phyloP scores from a whole-genome alignment of 2,888 invertebrate species.

The Elysia crispata region DNA sequence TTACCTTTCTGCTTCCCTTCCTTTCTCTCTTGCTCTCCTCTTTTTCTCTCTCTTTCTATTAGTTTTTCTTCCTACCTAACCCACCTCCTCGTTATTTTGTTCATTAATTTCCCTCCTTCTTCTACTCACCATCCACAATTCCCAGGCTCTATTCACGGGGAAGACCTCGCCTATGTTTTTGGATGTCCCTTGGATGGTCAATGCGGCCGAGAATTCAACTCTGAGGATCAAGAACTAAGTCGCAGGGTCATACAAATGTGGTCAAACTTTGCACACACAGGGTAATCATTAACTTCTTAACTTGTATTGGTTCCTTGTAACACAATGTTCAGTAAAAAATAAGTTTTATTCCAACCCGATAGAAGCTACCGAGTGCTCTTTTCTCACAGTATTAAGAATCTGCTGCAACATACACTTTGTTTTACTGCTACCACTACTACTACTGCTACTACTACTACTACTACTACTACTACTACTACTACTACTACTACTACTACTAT shows the following conservation, averaged over 20 bases:
- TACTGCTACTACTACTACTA: slow-evolving; percentile 42
- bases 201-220: slow-evolving; percentile 49
- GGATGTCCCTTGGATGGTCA: slow-evolving; percentile 61
- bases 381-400: no score
- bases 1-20: not conserved
- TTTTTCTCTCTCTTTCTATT: no score
- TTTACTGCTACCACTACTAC: no score
- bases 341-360: no score
- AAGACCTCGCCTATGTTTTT: slow-evolving; percentile 63
- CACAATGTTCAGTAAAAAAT: no score
- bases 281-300: slow-evolving; percentile 29
- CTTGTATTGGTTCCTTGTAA: no score
- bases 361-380: no score
- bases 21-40: not conserved
- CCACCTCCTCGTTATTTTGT: no score
- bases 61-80: no score
- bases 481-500: slow-evolving; percentile 45
- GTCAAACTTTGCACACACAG: slow-evolving; percentile 58
- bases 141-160: slow-evolving; percentile 62
- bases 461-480: slow-evolving; percentile 44
- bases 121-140: not conserved
- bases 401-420: no score
- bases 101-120: not conserved
- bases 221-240: slow-evolving; percentile 56
- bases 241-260: slow-evolving; percentile 56